A percentile compares a stretch with the other conserved stretches of the same genome.
These are phyloP conservation scores for Platichthys flesus DNA, from an alignment of 2,113 vertebrate species.

Conservation along the genomic window DNA sequence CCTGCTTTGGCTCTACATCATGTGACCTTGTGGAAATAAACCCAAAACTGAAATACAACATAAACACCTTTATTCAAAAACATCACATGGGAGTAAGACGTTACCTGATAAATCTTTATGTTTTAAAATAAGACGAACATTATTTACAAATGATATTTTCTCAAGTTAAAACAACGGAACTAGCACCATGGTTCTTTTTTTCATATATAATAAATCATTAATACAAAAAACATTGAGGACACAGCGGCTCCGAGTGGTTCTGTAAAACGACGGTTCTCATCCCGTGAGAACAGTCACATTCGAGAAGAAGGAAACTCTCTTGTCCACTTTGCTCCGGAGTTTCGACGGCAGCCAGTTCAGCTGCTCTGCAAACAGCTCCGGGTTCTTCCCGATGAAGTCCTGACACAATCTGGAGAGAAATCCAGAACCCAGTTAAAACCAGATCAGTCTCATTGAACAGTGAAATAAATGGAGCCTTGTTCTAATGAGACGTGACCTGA, in stretches of 20 bases:
- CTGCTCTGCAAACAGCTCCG: conserved; percentile 77
- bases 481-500: too few species aligned
- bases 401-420: conserved; percentile 85
- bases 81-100: conserved; percentile 44
- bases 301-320: conserved; percentile 90
- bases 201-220: conserved; percentile 7
- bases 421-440: neutral
- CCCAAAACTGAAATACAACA: conserved; percentile 11
- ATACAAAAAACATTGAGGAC: neutral
- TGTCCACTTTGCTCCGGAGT: conserved; percentile 83
- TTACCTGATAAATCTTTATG: neutral
- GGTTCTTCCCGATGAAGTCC: conserved; percentile 88
- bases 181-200: conserved; percentile 21
- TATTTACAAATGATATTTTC: conserved; percentile 45
- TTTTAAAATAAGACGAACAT: conserved; percentile 49
- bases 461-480: too few species aligned
- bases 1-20: too few species aligned
- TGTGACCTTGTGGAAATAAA: neutral
- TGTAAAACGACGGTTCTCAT: conserved; percentile 35
- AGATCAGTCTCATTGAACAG: neutral
- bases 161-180: conserved; percentile 53
- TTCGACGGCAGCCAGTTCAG: conserved; percentile 86
- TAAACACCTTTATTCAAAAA: conserved; percentile 67
- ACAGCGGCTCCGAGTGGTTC: neutral
- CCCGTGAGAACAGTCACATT: conserved; percentile 16